Conservation (phyloP, 2,113 vertebrate genomes). For the Elachura formosa region DNA sequence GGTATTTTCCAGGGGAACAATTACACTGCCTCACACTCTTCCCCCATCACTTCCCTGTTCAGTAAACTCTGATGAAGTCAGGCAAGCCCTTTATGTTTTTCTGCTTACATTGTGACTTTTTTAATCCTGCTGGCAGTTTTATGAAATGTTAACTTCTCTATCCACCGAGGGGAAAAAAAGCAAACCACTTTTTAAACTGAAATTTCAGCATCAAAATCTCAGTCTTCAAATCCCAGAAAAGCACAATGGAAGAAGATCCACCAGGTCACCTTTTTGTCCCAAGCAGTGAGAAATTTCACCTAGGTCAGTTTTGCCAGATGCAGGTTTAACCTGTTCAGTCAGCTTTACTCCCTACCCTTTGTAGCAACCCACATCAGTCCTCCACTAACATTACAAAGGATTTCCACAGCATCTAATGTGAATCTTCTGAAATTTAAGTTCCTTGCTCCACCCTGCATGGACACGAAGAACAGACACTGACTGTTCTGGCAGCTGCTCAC, state of each 20-base stretch:
- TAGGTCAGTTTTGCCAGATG: neutral
- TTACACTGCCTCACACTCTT: neutral
- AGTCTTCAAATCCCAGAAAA: neutral
- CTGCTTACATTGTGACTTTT: neutral
- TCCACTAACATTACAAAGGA: neutral
- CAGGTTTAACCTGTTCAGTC: neutral
- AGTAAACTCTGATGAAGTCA: neutral
- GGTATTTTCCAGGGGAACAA: neutral
- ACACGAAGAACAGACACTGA: neutral
- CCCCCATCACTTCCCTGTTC: neutral
- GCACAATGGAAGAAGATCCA: neutral
- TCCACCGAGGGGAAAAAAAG: fast-evolving
- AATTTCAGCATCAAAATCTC: neutral
- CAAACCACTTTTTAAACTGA: neutral
- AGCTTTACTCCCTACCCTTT: neutral
- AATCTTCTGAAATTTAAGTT: neutral
- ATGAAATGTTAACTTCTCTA: neutral
- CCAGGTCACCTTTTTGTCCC: neutral
- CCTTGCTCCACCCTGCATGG: neutral
- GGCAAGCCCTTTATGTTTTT: neutral
- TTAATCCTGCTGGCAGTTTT: neutral
- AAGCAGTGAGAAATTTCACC: neutral
- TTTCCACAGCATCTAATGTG: neutral
- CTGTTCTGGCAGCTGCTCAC: neutral
- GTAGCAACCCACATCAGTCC: neutral